Evolutionary conservation across 1,140 invertebrate genomes (phyloP).

Genomic region (Plectrocnemia conspersa): DNA sequence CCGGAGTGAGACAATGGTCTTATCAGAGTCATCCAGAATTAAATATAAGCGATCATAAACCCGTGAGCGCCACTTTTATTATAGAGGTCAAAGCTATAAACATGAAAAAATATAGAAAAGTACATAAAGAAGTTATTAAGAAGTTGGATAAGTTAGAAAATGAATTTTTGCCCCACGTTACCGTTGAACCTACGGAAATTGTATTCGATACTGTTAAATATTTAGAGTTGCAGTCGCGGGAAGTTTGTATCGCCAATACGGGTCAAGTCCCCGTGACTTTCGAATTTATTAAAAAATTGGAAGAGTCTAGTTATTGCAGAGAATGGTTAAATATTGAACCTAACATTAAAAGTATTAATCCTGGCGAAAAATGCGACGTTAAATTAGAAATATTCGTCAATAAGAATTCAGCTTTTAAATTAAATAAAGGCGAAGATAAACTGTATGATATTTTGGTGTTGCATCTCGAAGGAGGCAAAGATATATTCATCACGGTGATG

Average conservation of each 20-base stretch:
- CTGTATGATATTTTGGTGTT: slow-evolving; percentile 93
- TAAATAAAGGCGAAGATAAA: slow-evolving; percentile 79
- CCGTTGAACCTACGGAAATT: slow-evolving; percentile 86
- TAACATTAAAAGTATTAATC: slow-evolving; percentile 53
- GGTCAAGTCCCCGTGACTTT: slow-evolving; percentile 91
- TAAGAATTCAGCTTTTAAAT: slow-evolving; percentile 68
- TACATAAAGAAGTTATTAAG: slow-evolving; percentile 95
- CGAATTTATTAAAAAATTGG: slow-evolving; percentile 91
- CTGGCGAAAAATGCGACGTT: slow-evolving; percentile 78
- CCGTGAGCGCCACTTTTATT: slow-evolving; percentile 84
- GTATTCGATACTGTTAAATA: slow-evolving; percentile 83
- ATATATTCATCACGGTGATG: slow-evolving; percentile 91
- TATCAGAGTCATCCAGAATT: slow-evolving; percentile 85
- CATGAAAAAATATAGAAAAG: slow-evolving; percentile 74
- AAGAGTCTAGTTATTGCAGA: slow-evolving; percentile 83
- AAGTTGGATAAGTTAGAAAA: slow-evolving; percentile 94
- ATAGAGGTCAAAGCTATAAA: slow-evolving; percentile 81
- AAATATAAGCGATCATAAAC: slow-evolving; percentile 96
- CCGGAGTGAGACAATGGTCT: slow-evolving; percentile 64
- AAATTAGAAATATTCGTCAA: slow-evolving; percentile 75
- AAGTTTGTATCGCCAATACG: slow-evolving; percentile 89
- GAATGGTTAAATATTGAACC: slow-evolving; percentile 90
- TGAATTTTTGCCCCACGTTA: slow-evolving; percentile 93
- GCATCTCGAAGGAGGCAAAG: slow-evolving; percentile 91
- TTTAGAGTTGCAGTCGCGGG: slow-evolving; percentile 70